Base-by-base conservation (phyloP, 2,888 invertebrate species). In the Latheticus oryzae region DNA sequence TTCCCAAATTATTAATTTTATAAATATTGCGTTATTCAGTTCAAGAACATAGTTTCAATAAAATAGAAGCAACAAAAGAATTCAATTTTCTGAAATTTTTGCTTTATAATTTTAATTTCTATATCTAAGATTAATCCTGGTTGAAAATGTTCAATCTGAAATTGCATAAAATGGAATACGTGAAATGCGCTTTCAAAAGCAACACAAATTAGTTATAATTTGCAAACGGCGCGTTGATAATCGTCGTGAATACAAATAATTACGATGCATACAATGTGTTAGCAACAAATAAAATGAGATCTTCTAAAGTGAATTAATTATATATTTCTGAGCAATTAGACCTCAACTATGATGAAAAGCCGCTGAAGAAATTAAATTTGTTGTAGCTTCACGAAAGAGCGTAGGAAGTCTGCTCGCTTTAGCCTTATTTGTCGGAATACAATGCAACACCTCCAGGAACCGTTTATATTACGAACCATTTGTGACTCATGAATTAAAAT, bases 381-480 rank as follows among this genome's bases (percentile, higher is more conserved):
- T 61, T 51, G 58, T 58, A 61, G 53, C 56, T 58, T 61, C 43
- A 51, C 38, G 59, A 58, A 45, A 43, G 12, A 16, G 52, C 57
- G 63, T 63, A 62, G 65, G 65, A 63, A 55, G 60, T 54, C 51
- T 58, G 62, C 61, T 60, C 60, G 62, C 45, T 59, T 63, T 65
- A 47, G 59, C 65, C 60, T 60, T 64, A 62, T 64, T 67, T 64
- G 64, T 63, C 62, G 38, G 60, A 67, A 67, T 56, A 67, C 66
- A 67, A 67, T 67, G 51, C 63, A 64, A 67, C 65, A 67, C 66
- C 65, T 67, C 65, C 66, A 61, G 64, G 59, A 51, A 61, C 47
- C 47, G 62, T 56, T 63, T 56, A 60, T 60, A 51, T 60, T 57
- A 55, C 61, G 61, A 58, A 55, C 65, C 50, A 61, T 51, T 64